These are phyloP conservation scores for Martes martes DNA, from an alignment of 2,113 vertebrate genomes.

Conservation along the genomic window DNA sequence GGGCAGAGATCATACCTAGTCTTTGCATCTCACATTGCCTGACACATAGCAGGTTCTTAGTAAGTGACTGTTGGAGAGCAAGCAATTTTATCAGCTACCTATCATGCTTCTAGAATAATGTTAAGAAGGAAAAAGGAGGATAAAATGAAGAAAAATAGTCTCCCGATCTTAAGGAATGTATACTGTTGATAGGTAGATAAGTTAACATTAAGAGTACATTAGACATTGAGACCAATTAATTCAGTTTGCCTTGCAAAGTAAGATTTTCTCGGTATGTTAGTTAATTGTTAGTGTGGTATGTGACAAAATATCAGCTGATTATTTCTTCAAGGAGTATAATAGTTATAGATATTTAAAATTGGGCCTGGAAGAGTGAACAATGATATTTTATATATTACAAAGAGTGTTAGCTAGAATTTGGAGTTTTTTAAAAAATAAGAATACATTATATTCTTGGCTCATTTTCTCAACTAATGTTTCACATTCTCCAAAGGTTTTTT, in stretches of 20 bases:
- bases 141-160: neutral
- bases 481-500: slow-evolving; percentile 56
- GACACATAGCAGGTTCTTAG: neutral
- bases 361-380: neutral
- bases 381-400: neutral
- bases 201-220: neutral
- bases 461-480: slow-evolving; percentile 56
- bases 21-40: neutral
- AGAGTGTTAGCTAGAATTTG: neutral
- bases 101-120: neutral
- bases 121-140: slow-evolving; percentile 18
- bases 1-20: neutral
- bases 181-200: neutral
- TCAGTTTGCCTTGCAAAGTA: neutral
- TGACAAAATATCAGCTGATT: slow-evolving; percentile 16
- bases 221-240: neutral
- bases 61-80: neutral
- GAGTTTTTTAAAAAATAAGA: neutral
- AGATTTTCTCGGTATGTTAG: neutral
- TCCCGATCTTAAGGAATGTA: neutral
- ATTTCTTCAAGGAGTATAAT: neutral
- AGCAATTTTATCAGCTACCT: neutral
- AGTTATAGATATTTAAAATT: neutral
- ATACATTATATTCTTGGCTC: slow-evolving; percentile 48
- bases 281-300: neutral